Percentiles rank a stretch among this genome's conserved stretches.
phyloP scores from a whole-genome alignment of 2,888 invertebrate species.

The Ryuthela nishihirai region DNA sequence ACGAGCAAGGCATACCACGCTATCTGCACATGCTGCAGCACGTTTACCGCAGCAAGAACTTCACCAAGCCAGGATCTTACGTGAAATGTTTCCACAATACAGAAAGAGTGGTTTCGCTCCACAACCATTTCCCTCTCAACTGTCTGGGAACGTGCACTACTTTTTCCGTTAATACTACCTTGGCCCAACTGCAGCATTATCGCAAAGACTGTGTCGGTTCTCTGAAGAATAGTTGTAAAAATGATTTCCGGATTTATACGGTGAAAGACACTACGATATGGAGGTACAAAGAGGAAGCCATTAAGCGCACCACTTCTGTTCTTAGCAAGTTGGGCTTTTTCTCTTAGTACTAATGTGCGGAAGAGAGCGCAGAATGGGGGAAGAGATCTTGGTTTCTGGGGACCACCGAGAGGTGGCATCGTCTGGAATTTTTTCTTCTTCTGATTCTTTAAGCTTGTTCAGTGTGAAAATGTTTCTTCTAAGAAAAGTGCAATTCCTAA shows the following conservation, averaged over 20 bases:
- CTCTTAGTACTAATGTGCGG: constrained; percentile 12
- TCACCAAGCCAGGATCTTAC: constrained; percentile 88
- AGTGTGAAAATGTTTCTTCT: no score
- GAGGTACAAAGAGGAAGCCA: constrained; percentile 75
- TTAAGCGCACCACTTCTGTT: constrained; percentile 65
- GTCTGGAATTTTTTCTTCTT: no score
- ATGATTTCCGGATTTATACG: constrained; percentile 74
- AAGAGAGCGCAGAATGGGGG: no score
- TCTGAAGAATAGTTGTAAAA: constrained; percentile 71
- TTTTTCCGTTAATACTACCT: constrained; percentile 72
- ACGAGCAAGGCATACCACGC: constrained; percentile 47
- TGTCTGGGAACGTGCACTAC: constrained; percentile 78
- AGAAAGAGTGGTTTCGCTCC: constrained; percentile 78
- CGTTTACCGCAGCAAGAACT: constrained; percentile 82
- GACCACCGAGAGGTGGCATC: no score
- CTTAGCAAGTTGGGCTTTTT: constrained; percentile 67
- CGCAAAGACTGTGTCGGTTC: constrained; percentile 87
- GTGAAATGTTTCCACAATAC: constrained; percentile 93
- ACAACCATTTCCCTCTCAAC: constrained; percentile 88
- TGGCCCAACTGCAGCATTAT: constrained; percentile 90
- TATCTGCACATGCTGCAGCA: constrained; percentile 94
- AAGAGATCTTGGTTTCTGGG: no score
- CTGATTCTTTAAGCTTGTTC: no score
- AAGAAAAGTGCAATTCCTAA: no score
- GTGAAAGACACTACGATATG: constrained; percentile 81